Base-by-base conservation (phyloP, 2,888 invertebrate genomes). In the Dryobotodes eremita region DNA sequence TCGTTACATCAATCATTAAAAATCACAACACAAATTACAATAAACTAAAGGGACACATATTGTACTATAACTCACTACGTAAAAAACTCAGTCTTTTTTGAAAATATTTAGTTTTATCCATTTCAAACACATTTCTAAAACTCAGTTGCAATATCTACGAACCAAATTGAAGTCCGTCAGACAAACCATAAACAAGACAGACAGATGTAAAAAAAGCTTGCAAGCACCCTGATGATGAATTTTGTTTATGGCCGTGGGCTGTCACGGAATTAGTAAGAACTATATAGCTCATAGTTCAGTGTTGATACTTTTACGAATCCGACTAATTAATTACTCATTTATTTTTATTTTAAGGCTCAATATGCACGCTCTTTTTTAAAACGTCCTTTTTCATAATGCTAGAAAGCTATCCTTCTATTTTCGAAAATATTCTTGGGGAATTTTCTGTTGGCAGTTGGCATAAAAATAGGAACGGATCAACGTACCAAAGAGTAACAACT, bases 1-100 rank as follows among this genome's bases (percentile, higher is more conserved):
- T 95, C 94, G 96, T 96, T 96, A 96, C 94, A 96, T 96, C 95
- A 96, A 96, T 95, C 96, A 95, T 95, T 92, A 94, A 95, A 36
- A 94, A 92, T 93, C 93, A 95, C 94, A 92, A 94, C 94, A 94
- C 94, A 91, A 93, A 91, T 93, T 91, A 92, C 88, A 93, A 90
- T 89, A 91, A 93, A 89, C 84, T 91, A 90, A 85, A 90, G 84
- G 91, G 86, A 92, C 93, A 93, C 94, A 94, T 93, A 85, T 84
- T 91, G 86, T 90, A 92, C 89, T 93, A 94, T 92, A 91, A 82
- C 90, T 89, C 92, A 93, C 94, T 91, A 89, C 86, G 90, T 81
- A 80, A 86, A 91, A 91, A 90, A 91, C 87, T 93, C 92, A 94
- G 94, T 95, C 93, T 94, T 93, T 94, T 92, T 92, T 91, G 91